Percentiles rank a stretch among this genome's conserved stretches.
Conservation (phyloP, 2,797 vertebrate species). For the Pelodytes ibericus region DNA sequence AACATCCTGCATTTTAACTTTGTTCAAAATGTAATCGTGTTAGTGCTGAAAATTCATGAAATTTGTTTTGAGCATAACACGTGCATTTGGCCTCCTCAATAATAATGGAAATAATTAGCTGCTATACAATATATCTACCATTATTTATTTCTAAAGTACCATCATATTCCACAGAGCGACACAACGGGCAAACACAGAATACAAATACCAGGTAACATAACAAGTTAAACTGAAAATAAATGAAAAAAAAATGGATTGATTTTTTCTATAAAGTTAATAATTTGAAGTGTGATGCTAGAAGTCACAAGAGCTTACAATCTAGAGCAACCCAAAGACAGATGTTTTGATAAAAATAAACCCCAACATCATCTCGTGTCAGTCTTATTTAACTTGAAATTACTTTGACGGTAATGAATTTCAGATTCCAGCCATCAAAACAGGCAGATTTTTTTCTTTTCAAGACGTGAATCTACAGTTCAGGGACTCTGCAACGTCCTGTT, state of each 20-base stretch:
- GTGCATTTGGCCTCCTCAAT: too few relatives aligned
- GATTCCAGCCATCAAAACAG: slow-evolving; percentile 63
- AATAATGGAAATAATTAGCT: too few relatives aligned
- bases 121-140: too few relatives aligned
- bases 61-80: neutral
- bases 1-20: slow-evolving; percentile 81
- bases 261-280: too few relatives aligned
- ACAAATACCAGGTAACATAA: too few relatives aligned
- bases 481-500: slow-evolving; percentile 52
- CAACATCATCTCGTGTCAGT: neutral
- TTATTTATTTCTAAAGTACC: too few relatives aligned
- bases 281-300: too few relatives aligned
- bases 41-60: slow-evolving; percentile 65
- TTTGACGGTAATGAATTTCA: slow-evolving; percentile 61
- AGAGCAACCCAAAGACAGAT: neutral
- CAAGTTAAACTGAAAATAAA: too few relatives aligned
- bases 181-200: too few relatives aligned
- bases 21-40: slow-evolving; percentile 75
- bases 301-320: neutral
- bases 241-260: too few relatives aligned
- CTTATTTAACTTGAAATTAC: slow-evolving; percentile 60
- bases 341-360: neutral
- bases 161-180: too few relatives aligned
- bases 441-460: slow-evolving; percentile 54
- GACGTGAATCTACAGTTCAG: slow-evolving; percentile 56